Conservation (phyloP, 2,797 vertebrate species). For the Lycodopsis pacificus region DNA sequence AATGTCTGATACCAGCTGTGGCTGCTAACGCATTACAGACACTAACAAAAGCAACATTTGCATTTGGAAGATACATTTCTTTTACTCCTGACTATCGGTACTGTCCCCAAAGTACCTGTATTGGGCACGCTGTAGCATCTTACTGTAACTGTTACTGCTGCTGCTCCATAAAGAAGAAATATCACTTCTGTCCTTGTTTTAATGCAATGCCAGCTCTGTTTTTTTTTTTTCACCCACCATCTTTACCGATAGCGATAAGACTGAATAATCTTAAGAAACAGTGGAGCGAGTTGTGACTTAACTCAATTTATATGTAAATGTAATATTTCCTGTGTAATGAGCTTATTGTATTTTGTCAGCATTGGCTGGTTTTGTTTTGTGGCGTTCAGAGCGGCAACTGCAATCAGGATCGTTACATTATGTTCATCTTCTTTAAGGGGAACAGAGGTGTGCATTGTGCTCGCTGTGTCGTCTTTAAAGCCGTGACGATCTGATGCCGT, state of each 20-base stretch:
- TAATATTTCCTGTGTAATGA: conserved; percentile 81
- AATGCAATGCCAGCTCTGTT: conserved; percentile 61
- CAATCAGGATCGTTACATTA: conserved; percentile 64
- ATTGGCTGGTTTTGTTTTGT: conserved; percentile 69
- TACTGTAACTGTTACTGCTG: not conserved
- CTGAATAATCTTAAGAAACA: conserved; percentile 71
- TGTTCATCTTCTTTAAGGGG: conserved; percentile 50
- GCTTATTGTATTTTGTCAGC: conserved; percentile 78
- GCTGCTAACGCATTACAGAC: not conserved
- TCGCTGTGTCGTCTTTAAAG: conserved; percentile 25
- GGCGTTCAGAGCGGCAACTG: conserved; percentile 60
- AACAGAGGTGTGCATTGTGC: conserved; percentile 55
- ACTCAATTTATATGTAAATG: conserved; percentile 87
- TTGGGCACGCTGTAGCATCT: not conserved
- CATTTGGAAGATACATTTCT: no score
- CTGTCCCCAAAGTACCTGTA: not conserved
- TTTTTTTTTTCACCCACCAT: conserved; percentile 35
- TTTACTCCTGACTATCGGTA: no score
- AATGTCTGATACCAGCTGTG: not conserved
- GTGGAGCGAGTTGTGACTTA: conserved; percentile 72
- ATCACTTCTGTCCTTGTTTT: conserved; percentile 57
- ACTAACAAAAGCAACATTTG: no score
- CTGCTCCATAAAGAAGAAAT: conserved; percentile 35
- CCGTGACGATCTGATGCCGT: conserved; percentile 8
- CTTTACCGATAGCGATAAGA: conserved; percentile 74